Percentiles rank a stretch among this genome's conserved stretches.
These are phyloP conservation scores for Falco naumanni DNA, from an alignment of 2,797 vertebrate species.

Conservation along the genomic window DNA sequence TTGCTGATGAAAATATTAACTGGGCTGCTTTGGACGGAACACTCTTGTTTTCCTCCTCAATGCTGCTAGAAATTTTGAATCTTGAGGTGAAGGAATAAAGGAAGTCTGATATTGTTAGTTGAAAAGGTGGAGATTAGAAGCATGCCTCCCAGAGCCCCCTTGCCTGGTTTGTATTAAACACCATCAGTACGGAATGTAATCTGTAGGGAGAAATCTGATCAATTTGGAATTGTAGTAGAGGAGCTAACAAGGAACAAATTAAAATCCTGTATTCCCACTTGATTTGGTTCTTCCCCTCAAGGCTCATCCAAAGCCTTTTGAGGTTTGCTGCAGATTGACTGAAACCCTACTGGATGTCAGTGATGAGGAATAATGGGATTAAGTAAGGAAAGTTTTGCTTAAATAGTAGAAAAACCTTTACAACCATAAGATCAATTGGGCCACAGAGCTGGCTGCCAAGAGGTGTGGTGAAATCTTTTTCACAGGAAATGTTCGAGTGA, in stretches of 20 bases:
- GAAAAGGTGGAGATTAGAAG: neutral
- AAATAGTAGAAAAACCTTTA: slow-evolving; percentile 50
- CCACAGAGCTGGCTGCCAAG: slow-evolving; percentile 43
- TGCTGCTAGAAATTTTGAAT: neutral
- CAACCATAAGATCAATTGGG: neutral
- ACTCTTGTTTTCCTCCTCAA: neutral
- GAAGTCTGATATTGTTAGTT: neutral
- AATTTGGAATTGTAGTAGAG: neutral
- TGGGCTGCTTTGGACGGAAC: neutral
- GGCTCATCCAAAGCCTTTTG: slow-evolving; percentile 36
- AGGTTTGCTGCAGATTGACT: slow-evolving; percentile 29
- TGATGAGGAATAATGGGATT: slow-evolving; percentile 52
- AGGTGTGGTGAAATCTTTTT: slow-evolving; percentile 48
- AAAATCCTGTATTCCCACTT: neutral
- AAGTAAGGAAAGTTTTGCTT: slow-evolving; percentile 29
- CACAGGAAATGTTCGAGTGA: slow-evolving; percentile 46
- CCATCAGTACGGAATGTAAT: neutral
- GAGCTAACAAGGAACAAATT: slow-evolving; percentile 11
- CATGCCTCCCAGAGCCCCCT: neutral
- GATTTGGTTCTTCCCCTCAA: neutral
- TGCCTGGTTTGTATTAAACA: neutral
- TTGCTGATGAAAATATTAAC: neutral
- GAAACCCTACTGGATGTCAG: slow-evolving; percentile 37
- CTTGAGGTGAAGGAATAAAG: neutral
- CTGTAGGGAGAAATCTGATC: neutral